These are phyloP conservation scores for Collichthys lucidus DNA, from an alignment of 2,113 vertebrate species.

Conservation along the genomic window DNA sequence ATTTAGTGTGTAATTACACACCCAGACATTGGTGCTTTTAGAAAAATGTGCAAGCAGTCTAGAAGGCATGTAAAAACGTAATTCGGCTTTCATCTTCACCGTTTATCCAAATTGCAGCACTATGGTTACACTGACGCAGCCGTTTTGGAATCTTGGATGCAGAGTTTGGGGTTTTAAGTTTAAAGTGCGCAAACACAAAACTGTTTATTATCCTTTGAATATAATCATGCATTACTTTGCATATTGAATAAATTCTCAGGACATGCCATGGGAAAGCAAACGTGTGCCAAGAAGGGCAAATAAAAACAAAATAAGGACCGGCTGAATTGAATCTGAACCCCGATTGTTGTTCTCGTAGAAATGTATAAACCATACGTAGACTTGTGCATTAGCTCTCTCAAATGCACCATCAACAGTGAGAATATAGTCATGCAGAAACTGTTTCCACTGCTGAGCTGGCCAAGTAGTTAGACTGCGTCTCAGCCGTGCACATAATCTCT, in stretches of 20 bases:
- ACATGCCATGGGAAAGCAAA: constrained; percentile 51
- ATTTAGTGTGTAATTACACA: constrained; percentile 80
- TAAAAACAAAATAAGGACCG: constrained; percentile 39
- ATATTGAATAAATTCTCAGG: constrained; percentile 62
- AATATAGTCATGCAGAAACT: constrained; percentile 50
- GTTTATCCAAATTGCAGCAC: constrained; percentile 77
- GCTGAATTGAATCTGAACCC: constrained; percentile 23
- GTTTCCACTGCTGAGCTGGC: constrained; percentile 68
- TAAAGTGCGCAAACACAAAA: constrained; percentile 67
- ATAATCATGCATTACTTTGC: constrained; percentile 60
- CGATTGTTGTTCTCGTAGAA: constrained; percentile 50
- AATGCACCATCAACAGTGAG: constrained; percentile 60
- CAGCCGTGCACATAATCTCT: constrained; percentile 71
- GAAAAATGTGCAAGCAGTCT: constrained; percentile 76
- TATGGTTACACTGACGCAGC: constrained; percentile 71
- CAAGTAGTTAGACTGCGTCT: constrained; percentile 66
- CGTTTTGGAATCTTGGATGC: constrained; percentile 70
- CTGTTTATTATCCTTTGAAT: constrained; percentile 71
- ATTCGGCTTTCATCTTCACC: constrained; percentile 77
- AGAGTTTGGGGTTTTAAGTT: constrained; percentile 65
- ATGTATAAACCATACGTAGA: constrained; percentile 49
- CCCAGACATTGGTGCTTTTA: constrained; percentile 71
- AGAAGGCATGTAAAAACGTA: constrained; percentile 73
- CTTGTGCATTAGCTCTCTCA: constrained; percentile 49
- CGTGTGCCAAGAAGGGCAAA: constrained; percentile 10